phyloP scores from a whole-genome alignment of 2,797 vertebrate genomes.

The Simalia tracyae region DNA sequence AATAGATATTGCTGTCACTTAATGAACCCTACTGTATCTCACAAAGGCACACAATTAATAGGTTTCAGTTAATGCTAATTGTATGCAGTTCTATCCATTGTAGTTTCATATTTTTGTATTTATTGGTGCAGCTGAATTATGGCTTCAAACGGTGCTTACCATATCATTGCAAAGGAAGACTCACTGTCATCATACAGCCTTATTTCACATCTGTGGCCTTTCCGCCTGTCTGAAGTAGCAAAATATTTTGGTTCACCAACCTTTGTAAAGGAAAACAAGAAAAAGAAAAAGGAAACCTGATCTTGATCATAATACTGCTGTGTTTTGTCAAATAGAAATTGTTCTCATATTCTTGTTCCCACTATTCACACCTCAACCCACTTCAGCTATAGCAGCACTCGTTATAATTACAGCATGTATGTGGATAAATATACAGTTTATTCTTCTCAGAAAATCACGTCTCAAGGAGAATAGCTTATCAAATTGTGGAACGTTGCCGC shows the following conservation, averaged over 20 bases:
- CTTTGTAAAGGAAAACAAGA: slow-evolving; percentile 69
- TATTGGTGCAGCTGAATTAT: not conserved
- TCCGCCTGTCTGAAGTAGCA: slow-evolving; percentile 87
- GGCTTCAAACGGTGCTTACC: slow-evolving; percentile 74
- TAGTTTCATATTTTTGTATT: not conserved
- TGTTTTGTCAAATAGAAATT: not conserved
- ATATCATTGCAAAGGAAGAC: slow-evolving; percentile 86
- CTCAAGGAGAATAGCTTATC: not conserved
- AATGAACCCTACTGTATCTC: not conserved
- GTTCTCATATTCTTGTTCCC: not conserved
- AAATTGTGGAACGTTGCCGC: not conserved
- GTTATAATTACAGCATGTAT: not conserved
- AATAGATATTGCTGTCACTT: slow-evolving; percentile 19
- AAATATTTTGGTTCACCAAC: slow-evolving; percentile 87
- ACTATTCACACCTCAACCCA: not conserved
- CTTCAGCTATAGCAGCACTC: not conserved
- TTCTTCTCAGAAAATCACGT: not conserved
- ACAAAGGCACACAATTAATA: slow-evolving; percentile 9
- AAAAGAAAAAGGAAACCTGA: not conserved
- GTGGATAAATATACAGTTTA: not conserved
- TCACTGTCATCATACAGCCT: slow-evolving; percentile 92
- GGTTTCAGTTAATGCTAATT: slow-evolving; percentile 12
- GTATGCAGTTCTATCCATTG: not conserved
- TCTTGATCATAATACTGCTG: not conserved
- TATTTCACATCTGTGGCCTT: slow-evolving; percentile 91